Evolutionary conservation across 2,888 invertebrate species (phyloP).

Genomic region (Drosophila mercatorum): DNA sequence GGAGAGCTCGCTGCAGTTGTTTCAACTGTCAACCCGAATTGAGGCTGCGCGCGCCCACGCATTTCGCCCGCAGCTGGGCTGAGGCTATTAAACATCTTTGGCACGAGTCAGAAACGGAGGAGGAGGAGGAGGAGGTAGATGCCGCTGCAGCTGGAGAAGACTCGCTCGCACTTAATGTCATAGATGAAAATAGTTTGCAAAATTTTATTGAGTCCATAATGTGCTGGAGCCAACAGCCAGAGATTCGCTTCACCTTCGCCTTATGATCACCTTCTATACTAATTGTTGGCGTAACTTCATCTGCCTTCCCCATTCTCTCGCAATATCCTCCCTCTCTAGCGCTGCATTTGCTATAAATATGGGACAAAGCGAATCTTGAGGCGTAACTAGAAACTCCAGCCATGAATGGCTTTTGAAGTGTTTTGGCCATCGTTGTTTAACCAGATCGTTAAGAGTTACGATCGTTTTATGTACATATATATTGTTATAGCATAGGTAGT

Average conservation of each 20-base stretch:
- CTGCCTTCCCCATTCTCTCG: neutral
- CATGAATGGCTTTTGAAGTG: constrained; percentile 54
- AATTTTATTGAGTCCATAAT: constrained; percentile 64
- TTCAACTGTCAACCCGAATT: constrained; percentile 74
- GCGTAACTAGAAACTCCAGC: constrained; percentile 21
- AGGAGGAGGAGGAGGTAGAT: constrained; percentile 7
- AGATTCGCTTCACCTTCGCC: constrained; percentile 41
- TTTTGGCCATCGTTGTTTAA: constrained; percentile 51
- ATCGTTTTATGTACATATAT: constrained; percentile 30
- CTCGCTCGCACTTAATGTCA: constrained; percentile 37
- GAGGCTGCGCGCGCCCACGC: constrained; percentile 70
- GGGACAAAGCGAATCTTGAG: constrained; percentile 48
- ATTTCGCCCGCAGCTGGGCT: constrained; percentile 51
- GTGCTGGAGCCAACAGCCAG: constrained; percentile 4
- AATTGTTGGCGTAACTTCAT: constrained; percentile 47
- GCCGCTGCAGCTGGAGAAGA: constrained; percentile 16
- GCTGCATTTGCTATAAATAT: constrained; percentile 58
- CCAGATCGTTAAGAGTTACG: constrained; percentile 56
- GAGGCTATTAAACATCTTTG: constrained; percentile 75
- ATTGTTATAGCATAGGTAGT: no score
- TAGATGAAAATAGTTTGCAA: constrained; percentile 50
- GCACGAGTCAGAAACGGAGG: constrained; percentile 59
- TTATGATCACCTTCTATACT: constrained; percentile 59
- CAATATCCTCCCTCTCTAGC: neutral
- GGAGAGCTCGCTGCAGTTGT: constrained; percentile 37